phyloP scores from a whole-genome alignment of 2,888 invertebrate species.

The Flexamia atlantica region DNA sequence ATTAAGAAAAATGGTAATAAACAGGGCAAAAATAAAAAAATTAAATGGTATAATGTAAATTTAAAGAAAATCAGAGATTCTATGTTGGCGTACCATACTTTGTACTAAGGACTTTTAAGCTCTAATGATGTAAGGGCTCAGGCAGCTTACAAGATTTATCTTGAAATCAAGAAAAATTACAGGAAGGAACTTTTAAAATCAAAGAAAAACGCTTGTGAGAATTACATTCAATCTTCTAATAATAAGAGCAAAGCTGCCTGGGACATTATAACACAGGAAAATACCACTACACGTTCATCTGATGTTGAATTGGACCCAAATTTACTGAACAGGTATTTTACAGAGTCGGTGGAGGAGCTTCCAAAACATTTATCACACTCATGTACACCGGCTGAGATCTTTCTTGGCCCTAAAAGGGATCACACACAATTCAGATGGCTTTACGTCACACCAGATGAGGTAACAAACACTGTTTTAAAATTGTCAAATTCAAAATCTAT shows the following conservation, averaged over 20 bases:
- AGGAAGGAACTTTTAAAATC: neutral
- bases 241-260: conserved; percentile 33
- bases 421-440: neutral
- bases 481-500: conserved; percentile 6
- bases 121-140: neutral
- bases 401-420: neutral
- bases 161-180: neutral
- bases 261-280: neutral
- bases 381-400: neutral
- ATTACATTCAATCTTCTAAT: neutral
- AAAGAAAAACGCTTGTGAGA: neutral
- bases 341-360: neutral
- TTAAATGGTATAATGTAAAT: neutral
- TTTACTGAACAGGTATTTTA: neutral
- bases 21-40: neutral
- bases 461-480: neutral
- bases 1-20: neutral
- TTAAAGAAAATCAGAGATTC: neutral
- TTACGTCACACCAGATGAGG: neutral
- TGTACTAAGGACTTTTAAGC: neutral
- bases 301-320: neutral
- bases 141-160: neutral
- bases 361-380: neutral
- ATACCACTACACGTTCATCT: neutral
- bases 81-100: neutral